Base-by-base conservation (phyloP, 2,797 vertebrate species). In the Cirrhinus mrigala region DNA sequence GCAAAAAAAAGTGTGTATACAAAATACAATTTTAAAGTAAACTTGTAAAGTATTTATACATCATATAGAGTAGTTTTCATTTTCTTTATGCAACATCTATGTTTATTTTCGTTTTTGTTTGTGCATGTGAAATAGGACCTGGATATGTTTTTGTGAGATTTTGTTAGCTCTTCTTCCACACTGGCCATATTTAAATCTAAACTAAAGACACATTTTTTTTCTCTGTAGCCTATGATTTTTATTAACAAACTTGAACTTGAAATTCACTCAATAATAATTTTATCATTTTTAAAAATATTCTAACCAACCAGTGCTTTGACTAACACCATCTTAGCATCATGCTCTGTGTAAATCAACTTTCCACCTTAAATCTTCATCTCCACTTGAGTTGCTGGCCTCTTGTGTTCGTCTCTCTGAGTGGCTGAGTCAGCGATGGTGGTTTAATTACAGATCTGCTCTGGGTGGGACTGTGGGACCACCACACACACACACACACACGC, bases 371-470 rank as follows among this genome's bases (percentile, higher is more conserved):
- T 83, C 66, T 80, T 73, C n/a, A 54, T 82, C 76, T 81, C 52
- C 68, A 68, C 79, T 80, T 50, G 33, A 76, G 68, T 40, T 75
- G 40, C 46, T 10, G n/a, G 52, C 81, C 85, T 83, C 81, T 52
- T 73, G 82, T 75, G 54, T 27, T 10, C 48, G 16, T 71, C 84
- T 79, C 60, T 81, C 50, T 74, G 76, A 73, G 81, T 85, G 84
- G 79, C 94, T 95, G 94, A 95, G 92, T 96, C 95, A 95, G 95
- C 95, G 90, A 85, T 83, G 74, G 90, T 86, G 81, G 89, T 90
- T 92, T 95, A 95, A 95, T 95, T 95, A 94, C 92, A 92, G 91
- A 78, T 82, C 88, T 90, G 91, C 92, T 90, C 87, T 88, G 91
- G 89, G 90, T 90, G 88, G 88, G 91, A 85, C 60, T 64, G 60